phyloP scores from a whole-genome alignment of 2,797 vertebrate species.

The Lophotriccus pileatus region DNA sequence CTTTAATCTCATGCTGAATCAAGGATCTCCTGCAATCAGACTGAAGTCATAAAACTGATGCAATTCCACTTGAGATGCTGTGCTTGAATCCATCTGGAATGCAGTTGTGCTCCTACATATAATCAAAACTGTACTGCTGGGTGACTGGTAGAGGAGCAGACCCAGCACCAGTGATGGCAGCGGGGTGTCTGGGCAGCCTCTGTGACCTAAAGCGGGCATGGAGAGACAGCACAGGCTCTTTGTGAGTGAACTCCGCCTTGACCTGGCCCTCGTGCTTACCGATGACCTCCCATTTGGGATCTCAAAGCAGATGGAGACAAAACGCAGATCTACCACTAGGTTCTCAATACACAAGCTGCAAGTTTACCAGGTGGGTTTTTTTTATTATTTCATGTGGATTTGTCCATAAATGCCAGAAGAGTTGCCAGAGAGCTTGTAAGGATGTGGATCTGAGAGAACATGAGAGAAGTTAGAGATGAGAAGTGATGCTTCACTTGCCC shows the following conservation, averaged over 20 bases:
- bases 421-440: neutral
- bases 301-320: neutral
- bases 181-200: neutral
- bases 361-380: neutral
- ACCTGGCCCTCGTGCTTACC: neutral
- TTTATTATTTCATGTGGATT: neutral
- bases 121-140: neutral
- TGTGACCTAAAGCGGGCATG: neutral
- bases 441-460: rapidly evolving
- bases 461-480: neutral
- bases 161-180: neutral
- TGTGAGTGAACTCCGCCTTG: neutral
- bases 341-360: neutral
- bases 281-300: neutral
- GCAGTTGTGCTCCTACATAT: neutral
- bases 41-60: neutral
- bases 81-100: neutral
- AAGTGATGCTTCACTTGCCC: neutral
- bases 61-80: neutral
- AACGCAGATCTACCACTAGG: neutral
- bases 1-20: neutral
- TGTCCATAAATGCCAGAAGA: neutral
- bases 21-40: neutral
- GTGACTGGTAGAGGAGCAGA: neutral
- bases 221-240: neutral